Evolutionary conservation across 2,113 vertebrate genomes (phyloP).

Genomic region (Melanotaenia duboulayi): DNA sequence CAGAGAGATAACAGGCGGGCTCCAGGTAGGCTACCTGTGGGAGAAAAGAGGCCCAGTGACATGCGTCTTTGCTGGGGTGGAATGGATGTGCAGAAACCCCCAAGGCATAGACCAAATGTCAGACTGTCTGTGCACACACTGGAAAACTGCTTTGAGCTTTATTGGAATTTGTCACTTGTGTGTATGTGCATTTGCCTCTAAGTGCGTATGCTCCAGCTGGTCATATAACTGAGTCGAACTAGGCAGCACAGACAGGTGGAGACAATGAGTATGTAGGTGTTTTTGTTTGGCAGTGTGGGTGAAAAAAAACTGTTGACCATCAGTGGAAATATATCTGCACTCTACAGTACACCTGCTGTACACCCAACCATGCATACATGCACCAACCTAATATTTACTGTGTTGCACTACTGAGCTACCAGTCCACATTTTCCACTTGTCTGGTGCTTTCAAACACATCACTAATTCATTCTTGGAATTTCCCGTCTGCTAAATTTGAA

Average conservation of each 20-base stretch:
- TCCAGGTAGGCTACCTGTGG: conserved; percentile 67
- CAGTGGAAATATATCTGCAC: conserved; percentile 57
- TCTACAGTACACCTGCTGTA: conserved; percentile 15
- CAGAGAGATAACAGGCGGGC: conserved; percentile 66
- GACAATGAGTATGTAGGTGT: conserved; percentile 60
- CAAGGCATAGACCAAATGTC: conserved; percentile 67
- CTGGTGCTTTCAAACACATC: conserved; percentile 55
- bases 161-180: conserved; percentile 61
- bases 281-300: conserved; percentile 69
- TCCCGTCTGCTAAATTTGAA: conserved; percentile 63
- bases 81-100: conserved; percentile 51
- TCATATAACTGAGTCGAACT: conserved; percentile 60
- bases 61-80: conserved; percentile 60
- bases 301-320: conserved; percentile 56
- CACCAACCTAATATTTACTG: conserved; percentile 39
- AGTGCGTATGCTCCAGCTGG: conserved; percentile 34
- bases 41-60: conserved; percentile 61
- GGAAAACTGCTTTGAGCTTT: conserved; percentile 62
- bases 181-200: conserved; percentile 18
- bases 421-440: conserved; percentile 34
- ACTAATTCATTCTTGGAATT: conserved; percentile 68
- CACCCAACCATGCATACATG: conserved; percentile 31
- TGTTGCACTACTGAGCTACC: conserved; percentile 45
- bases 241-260: conserved; percentile 56
- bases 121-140: conserved; percentile 63